Evolutionary conservation across 1,140 invertebrate species (phyloP).

Genomic region (Drosophila fuyamai): DNA sequence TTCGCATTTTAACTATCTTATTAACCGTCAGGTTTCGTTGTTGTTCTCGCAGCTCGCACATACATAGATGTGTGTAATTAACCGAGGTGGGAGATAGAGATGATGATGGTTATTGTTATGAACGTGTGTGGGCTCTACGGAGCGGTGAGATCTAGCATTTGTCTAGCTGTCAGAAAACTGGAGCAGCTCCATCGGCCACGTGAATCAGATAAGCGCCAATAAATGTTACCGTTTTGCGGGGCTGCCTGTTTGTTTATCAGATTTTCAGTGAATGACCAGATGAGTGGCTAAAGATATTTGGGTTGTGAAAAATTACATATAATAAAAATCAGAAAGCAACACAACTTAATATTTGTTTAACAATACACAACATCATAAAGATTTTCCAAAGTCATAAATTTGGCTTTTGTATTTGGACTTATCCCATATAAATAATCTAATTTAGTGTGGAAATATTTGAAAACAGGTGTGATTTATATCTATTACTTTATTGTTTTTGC

Average conservation of each 20-base stretch:
- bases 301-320: background rate
- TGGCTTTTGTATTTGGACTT: background rate
- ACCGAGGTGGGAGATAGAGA: constrained; percentile 27
- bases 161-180: constrained; percentile 45
- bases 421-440: background rate
- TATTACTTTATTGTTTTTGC: constrained; percentile 11
- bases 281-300: constrained; percentile 14
- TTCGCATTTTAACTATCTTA: constrained; percentile 51
- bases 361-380: too few relatives aligned
- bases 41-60: constrained; percentile 15
- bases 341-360: background rate
- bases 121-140: constrained; percentile 31
- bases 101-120: constrained; percentile 16
- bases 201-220: constrained; percentile 43
- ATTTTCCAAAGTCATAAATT: too few relatives aligned
- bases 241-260: constrained; percentile 21
- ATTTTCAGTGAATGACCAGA: constrained; percentile 14
- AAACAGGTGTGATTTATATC: constrained; percentile 6
- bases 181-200: constrained; percentile 35
- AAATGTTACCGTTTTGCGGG: constrained; percentile 2
- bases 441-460: constrained; percentile 13
- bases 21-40: constrained; percentile 30
- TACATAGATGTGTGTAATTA: constrained; percentile 35
- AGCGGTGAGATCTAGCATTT: constrained; percentile 36
- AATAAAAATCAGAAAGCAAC: background rate